phyloP scores from a whole-genome alignment of 1,140 invertebrate genomes.

The Drosophila ohnishii region DNA sequence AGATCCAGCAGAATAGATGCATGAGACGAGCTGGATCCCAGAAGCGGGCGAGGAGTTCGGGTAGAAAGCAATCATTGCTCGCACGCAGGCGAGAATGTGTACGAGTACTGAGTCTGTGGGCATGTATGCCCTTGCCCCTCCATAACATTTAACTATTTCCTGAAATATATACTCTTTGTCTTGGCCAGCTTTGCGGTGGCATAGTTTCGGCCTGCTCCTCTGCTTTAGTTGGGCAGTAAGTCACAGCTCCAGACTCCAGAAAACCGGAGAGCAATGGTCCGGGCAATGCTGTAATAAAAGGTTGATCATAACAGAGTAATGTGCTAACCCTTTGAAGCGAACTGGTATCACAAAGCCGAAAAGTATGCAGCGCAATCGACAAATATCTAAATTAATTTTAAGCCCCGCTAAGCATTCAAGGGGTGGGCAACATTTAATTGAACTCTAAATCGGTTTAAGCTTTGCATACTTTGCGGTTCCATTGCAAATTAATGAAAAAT shows the following conservation, averaged over 20 bases:
- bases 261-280: slow-evolving; percentile 24
- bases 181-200: slow-evolving; percentile 44
- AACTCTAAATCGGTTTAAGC: slow-evolving; percentile 18
- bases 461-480: slow-evolving; percentile 40
- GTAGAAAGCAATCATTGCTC: slow-evolving; percentile 47
- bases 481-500: slow-evolving; percentile 36
- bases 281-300: slow-evolving; percentile 38
- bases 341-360: slow-evolving; percentile 9
- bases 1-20: slow-evolving; percentile 16
- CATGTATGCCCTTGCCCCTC: slow-evolving; percentile 18
- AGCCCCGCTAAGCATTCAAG: slow-evolving; percentile 14
- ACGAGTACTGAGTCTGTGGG: slow-evolving; percentile 9
- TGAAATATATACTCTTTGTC: slow-evolving; percentile 48
- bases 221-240: slow-evolving; percentile 32
- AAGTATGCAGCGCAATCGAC: slow-evolving; percentile 41
- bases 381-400: slow-evolving; percentile 42
- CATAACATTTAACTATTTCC: slow-evolving; percentile 48
- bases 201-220: slow-evolving; percentile 37
- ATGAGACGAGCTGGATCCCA: slow-evolving; percentile 2
- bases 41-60: slow-evolving; percentile 6
- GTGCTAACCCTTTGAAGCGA: slow-evolving; percentile 2
- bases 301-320: slow-evolving; percentile 26
- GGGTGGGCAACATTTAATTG: slow-evolving; percentile 19
- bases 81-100: not conserved
- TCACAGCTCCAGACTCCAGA: slow-evolving; percentile 26